phyloP scores from a whole-genome alignment of 2,888 invertebrate species.

The Thymelicus sylvestris region DNA sequence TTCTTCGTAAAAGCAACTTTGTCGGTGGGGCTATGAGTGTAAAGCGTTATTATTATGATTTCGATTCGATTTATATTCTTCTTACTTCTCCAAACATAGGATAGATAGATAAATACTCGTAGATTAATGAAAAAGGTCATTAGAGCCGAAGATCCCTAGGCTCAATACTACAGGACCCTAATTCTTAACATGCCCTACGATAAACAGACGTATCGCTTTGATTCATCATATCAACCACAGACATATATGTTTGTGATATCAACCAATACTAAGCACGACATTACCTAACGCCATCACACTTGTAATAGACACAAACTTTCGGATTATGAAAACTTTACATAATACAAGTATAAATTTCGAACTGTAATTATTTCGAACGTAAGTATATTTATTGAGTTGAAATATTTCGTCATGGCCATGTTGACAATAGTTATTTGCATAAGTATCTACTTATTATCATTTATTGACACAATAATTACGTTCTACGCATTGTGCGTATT shows the following conservation, averaged over 20 bases:
- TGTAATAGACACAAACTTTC: not conserved
- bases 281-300: not conserved
- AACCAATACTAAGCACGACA: not conserved
- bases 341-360: not conserved
- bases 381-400: not conserved
- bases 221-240: not conserved
- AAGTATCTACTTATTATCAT: constrained; percentile 11
- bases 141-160: too few relatives aligned
- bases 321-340: not conserved
- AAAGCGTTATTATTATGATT: too few relatives aligned
- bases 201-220: too few relatives aligned
- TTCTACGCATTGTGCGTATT: constrained; percentile 1
- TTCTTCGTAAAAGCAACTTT: too few relatives aligned
- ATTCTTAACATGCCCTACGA: too few relatives aligned
- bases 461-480: constrained; percentile 25
- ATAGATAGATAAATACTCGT: too few relatives aligned
- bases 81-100: too few relatives aligned
- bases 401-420: constrained; percentile 9
- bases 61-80: too few relatives aligned
- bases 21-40: too few relatives aligned
- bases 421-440: constrained; percentile 10
- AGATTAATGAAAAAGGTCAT: too few relatives aligned
- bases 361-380: not conserved
- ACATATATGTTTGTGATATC: too few relatives aligned
- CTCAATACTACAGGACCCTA: too few relatives aligned